A percentile compares a stretch with the other conserved stretches of the same genome.
phyloP scores from a whole-genome alignment of 2,888 invertebrate species.

The Dendrolimus houi region DNA sequence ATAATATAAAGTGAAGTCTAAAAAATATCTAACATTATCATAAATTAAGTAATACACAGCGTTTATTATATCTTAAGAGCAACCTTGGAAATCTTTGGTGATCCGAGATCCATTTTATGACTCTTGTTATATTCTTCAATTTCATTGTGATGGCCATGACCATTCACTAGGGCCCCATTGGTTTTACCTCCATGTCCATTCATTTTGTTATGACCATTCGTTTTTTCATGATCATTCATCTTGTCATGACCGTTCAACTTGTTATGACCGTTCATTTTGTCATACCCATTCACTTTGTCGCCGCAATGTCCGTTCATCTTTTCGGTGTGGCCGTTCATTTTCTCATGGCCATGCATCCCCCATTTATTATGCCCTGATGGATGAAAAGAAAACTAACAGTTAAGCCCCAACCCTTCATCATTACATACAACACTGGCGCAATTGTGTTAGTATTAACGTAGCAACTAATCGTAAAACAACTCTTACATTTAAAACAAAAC shows the following conservation, averaged over 20 bases:
- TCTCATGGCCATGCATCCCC: slow-evolving; percentile 25
- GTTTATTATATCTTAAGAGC: slow-evolving; percentile 56
- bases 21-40: slow-evolving; percentile 42
- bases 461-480: slow-evolving; percentile 12
- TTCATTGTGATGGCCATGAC: slow-evolving; percentile 23
- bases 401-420: slow-evolving; percentile 38
- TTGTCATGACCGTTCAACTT: slow-evolving; percentile 27
- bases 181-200: slow-evolving; percentile 20
- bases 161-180: slow-evolving; percentile 23
- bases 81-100: slow-evolving; percentile 71
- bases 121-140: slow-evolving; percentile 33
- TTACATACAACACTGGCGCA: slow-evolving; percentile 50
- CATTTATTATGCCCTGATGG: slow-evolving; percentile 57
- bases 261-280: slow-evolving; percentile 9
- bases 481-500: slow-evolving; percentile 12
- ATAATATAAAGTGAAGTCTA: slow-evolving; percentile 57
- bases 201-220: slow-evolving; percentile 19
- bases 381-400: slow-evolving; percentile 37
- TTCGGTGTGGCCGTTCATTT: slow-evolving; percentile 26
- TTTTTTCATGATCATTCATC: slow-evolving; percentile 19
- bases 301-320: slow-evolving; percentile 25
- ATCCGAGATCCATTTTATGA: slow-evolving; percentile 49
- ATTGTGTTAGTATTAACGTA: slow-evolving; percentile 44
- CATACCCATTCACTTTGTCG: slow-evolving; percentile 28
- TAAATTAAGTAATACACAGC: slow-evolving; percentile 19